These are phyloP conservation scores for Tillus elongatus DNA, from an alignment of 2,888 invertebrate genomes.

Conservation along the genomic window DNA sequence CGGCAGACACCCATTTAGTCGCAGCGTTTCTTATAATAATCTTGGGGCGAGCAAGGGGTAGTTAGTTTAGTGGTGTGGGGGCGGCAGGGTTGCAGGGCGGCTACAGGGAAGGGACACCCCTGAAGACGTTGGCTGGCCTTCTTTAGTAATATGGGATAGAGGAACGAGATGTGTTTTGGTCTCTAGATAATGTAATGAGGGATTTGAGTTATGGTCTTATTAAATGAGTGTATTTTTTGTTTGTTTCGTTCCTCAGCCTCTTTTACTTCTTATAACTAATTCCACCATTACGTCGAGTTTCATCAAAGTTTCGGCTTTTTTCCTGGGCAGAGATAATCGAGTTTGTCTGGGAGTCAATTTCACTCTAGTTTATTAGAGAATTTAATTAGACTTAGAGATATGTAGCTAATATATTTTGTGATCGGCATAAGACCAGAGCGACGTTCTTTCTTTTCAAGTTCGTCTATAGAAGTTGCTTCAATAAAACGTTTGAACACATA, in stretches of 20 bases:
- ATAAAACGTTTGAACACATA: no score
- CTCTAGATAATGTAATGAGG: conserved; percentile 36
- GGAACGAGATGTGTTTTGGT: conserved; percentile 33
- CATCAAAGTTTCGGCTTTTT: no score
- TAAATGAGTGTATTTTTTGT: conserved; percentile 29
- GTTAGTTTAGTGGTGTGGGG: conserved; percentile 27
- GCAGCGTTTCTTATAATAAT: conserved; percentile 41
- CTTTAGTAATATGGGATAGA: conserved; percentile 33
- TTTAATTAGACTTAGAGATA: no score
- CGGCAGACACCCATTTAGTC: conserved; percentile 38
- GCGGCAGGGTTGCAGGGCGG: conserved; percentile 9
- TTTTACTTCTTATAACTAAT: conserved; percentile 1
- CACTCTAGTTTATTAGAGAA: no score
- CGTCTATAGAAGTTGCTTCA: no score
- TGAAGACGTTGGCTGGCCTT: conserved; percentile 26
- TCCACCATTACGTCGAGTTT: no score
- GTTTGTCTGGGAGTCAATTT: no score
- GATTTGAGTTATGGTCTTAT: conserved; percentile 37
- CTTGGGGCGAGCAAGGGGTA: conserved; percentile 33
- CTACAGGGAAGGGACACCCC: conserved; percentile 16
- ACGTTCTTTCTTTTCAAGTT: no score
- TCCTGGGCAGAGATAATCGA: no score
- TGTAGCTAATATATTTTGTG: no score
- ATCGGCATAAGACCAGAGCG: no score
- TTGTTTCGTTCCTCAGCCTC: background rate